Evolutionary conservation across 2,113 vertebrate genomes (phyloP).

Genomic region (Ictalurus furcatus): DNA sequence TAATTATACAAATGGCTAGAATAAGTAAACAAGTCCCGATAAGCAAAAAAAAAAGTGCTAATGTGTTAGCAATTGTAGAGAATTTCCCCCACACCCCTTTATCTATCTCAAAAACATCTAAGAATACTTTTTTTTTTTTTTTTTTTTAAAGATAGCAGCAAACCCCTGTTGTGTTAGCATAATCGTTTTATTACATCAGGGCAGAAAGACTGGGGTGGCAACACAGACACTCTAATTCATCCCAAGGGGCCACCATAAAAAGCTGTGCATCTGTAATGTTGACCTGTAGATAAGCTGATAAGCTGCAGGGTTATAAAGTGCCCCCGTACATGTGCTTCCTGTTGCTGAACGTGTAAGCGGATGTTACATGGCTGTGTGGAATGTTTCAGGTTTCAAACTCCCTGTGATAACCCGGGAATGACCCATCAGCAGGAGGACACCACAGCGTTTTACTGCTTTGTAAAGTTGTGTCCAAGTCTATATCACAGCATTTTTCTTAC

Average conservation of each 20-base stretch:
- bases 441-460: constrained; percentile 1
- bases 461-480: background rate
- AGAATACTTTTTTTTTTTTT: too few species aligned
- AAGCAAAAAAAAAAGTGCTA: background rate
- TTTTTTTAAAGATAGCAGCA: background rate
- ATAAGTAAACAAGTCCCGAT: constrained; percentile 4
- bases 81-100: background rate
- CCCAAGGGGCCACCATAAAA: background rate
- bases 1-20: background rate
- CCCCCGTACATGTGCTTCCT: constrained; percentile 54
- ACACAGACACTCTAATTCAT: background rate
- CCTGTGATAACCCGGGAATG: constrained; percentile 13
- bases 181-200: background rate
- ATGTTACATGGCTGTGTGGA: constrained; percentile 14
- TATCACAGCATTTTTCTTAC: constrained; percentile 25
- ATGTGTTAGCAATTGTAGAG: background rate
- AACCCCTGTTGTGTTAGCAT: background rate
- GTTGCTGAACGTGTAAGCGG: constrained; percentile 16
- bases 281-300: constrained; percentile 57
- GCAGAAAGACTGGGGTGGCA: background rate
- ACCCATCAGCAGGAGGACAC: constrained; percentile 1
- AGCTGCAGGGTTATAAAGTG: background rate
- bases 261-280: constrained; percentile 54
- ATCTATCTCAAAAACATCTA: background rate
- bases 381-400: constrained; percentile 9